phyloP scores from a whole-genome alignment of 2,888 invertebrate species.

The Orgyia antiqua region DNA sequence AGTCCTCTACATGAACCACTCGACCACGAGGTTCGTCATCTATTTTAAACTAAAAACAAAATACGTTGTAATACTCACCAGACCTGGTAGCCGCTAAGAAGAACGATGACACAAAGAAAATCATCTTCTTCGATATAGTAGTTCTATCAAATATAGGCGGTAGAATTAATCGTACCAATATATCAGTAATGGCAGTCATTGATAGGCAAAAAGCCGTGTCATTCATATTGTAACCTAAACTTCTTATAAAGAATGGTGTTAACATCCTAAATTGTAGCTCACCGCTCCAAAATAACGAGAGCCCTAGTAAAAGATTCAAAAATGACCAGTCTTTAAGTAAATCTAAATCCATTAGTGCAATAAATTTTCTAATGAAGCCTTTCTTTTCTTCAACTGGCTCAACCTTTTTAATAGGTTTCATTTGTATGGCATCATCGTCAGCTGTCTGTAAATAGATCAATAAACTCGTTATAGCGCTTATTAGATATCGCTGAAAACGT shows the following conservation, averaged over 20 bases:
- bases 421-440: slow-evolving; percentile 67
- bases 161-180: slow-evolving; percentile 83
- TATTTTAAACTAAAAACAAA: too few relatives aligned
- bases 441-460: slow-evolving; percentile 59
- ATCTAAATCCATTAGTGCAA: slow-evolving; percentile 83
- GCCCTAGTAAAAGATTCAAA: slow-evolving; percentile 83
- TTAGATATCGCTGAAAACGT: too few relatives aligned
- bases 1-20: too few relatives aligned
- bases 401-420: slow-evolving; percentile 63
- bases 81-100: slow-evolving; percentile 85
- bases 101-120: slow-evolving; percentile 85
- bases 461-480: too few relatives aligned
- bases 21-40: too few relatives aligned
- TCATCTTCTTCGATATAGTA: slow-evolving; percentile 82
- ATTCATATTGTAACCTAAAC: slow-evolving; percentile 79
- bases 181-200: slow-evolving; percentile 86
- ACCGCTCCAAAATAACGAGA: slow-evolving; percentile 85
- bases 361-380: slow-evolving; percentile 76
- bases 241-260: slow-evolving; percentile 82
- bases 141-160: slow-evolving; percentile 86
- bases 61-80: slow-evolving; percentile 78
- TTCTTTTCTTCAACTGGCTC: slow-evolving; percentile 49
- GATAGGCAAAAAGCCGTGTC: slow-evolving; percentile 86
- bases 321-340: slow-evolving; percentile 84
- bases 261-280: slow-evolving; percentile 87